Percentiles rank a stretch among this genome's conserved stretches.
Conservation (phyloP, 2,113 vertebrate genomes). For the Mustela nigripes region DNA sequence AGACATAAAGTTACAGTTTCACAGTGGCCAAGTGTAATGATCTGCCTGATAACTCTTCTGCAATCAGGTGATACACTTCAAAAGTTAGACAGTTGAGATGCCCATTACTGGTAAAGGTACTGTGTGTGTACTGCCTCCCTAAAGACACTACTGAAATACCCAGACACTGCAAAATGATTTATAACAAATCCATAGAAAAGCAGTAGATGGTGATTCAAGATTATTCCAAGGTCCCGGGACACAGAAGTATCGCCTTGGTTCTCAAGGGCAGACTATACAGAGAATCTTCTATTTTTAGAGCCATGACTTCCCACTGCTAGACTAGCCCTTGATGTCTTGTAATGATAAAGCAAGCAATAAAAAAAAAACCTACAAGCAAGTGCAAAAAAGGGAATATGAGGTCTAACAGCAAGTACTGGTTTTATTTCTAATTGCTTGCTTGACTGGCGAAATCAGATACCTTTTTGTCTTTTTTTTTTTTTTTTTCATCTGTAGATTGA, state of each 20-base stretch:
- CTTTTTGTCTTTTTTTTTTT: not conserved
- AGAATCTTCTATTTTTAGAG: not conserved
- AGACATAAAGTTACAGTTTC: not conserved
- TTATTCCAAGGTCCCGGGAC: not conserved
- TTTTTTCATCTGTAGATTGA: slow-evolving; percentile 50
- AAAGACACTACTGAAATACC: not conserved
- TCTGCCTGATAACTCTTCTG: not conserved
- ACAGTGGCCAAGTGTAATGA: not conserved
- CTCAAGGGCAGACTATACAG: not conserved
- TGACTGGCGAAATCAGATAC: not conserved
- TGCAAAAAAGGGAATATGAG: not conserved
- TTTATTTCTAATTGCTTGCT: not conserved
- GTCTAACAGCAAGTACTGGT: not conserved
- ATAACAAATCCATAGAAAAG: not conserved
- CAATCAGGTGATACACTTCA: not conserved
- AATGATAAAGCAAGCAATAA: not conserved
- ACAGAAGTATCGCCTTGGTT: not conserved
- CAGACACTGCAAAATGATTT: not conserved
- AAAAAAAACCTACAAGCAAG: not conserved
- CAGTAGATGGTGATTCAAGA: not conserved
- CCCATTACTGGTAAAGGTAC: not conserved
- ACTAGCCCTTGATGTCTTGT: not conserved
- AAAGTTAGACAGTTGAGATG: not conserved
- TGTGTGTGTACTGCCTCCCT: not conserved
- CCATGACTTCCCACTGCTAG: not conserved